Conservation (phyloP, 2,888 invertebrate species). For the Allophyes oxyacanthae region DNA sequence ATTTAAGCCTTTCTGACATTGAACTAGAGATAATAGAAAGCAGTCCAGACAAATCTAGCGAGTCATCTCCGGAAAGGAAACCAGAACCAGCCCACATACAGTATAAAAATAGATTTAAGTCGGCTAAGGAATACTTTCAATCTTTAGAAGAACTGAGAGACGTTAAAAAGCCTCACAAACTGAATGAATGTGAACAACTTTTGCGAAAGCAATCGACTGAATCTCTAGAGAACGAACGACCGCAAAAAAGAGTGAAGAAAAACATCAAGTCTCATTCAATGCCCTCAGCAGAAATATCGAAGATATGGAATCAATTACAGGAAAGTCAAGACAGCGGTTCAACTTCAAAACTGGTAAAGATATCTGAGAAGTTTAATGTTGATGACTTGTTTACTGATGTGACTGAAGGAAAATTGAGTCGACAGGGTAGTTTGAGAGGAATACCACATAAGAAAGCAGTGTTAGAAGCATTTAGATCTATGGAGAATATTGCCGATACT, state of each 20-base stretch:
- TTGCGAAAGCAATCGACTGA: conserved; percentile 74
- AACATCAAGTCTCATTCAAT: conserved; percentile 80
- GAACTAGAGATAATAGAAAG: conserved; percentile 83
- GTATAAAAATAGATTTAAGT: conserved; percentile 84
- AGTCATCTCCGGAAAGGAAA: conserved; percentile 69
- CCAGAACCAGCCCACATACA: conserved; percentile 69
- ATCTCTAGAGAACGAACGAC: conserved; percentile 74
- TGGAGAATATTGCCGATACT: conserved; percentile 81
- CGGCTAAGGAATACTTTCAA: conserved; percentile 85
- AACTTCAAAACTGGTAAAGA: conserved; percentile 76
- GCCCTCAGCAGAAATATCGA: conserved; percentile 83
- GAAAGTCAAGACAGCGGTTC: conserved; percentile 62
- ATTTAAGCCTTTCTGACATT: conserved; percentile 80
- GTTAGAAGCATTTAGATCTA: conserved; percentile 85
- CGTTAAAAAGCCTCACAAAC: conserved; percentile 71
- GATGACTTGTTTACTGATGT: conserved; percentile 86
- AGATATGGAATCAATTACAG: conserved; percentile 78
- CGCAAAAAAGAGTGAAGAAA: conserved; percentile 71
- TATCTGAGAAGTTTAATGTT: conserved; percentile 87
- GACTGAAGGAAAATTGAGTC: conserved; percentile 82
- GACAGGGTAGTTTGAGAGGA: conserved; percentile 86
- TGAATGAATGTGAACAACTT: conserved; percentile 81
- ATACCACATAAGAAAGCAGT: conserved; percentile 88
- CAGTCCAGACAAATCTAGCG: conserved; percentile 65
- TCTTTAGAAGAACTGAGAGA: conserved; percentile 82